Evolutionary conservation across 2,888 invertebrate species (phyloP).

Genomic region (Temnothorax rugatulus): DNA sequence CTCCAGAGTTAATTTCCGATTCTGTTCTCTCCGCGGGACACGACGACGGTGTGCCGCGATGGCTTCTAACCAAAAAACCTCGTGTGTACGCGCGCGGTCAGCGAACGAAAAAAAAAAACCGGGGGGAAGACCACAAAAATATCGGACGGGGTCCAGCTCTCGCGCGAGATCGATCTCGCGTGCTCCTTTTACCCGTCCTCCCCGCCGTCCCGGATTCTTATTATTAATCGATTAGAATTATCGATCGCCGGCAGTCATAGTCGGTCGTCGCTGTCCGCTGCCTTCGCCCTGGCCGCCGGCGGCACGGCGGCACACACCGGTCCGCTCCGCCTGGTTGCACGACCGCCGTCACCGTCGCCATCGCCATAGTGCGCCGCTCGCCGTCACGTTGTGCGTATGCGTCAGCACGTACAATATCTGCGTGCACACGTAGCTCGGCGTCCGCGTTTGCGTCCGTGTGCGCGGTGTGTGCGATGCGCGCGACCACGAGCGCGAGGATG

Average conservation of each 20-base stretch:
- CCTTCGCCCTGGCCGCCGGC: constrained; percentile 51
- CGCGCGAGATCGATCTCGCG: constrained; percentile 36
- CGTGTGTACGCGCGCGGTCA: constrained; percentile 31
- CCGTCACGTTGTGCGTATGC: constrained; percentile 45
- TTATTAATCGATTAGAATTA: constrained; percentile 67
- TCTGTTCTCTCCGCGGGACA: constrained; percentile 36
- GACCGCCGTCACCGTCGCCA: constrained; percentile 42
- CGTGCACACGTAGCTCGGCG: constrained; percentile 32
- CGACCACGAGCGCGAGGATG: constrained; percentile 72
- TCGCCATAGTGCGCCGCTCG: constrained; percentile 54
- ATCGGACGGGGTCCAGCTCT: constrained; percentile 10
- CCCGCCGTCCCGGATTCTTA: constrained; percentile 7
- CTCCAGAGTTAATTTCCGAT: constrained; percentile 48
- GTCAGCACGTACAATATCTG: constrained; percentile 38
- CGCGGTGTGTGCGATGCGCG: constrained; percentile 69
- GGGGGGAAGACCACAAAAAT: neutral
- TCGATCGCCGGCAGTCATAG: constrained; percentile 64
- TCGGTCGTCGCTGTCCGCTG: constrained; percentile 55
- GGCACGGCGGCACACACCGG: constrained; percentile 13
- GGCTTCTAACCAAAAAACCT: constrained; percentile 50
- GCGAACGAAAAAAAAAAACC: neutral
- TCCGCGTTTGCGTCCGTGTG: constrained; percentile 7
- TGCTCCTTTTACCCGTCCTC: neutral
- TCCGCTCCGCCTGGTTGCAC: constrained; percentile 58
- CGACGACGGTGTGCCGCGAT: neutral